A percentile compares a stretch with the other conserved stretches of the same genome.
Evolutionary conservation across 2,113 vertebrate genomes (phyloP).

Genomic region (Bungarus multicinctus): DNA sequence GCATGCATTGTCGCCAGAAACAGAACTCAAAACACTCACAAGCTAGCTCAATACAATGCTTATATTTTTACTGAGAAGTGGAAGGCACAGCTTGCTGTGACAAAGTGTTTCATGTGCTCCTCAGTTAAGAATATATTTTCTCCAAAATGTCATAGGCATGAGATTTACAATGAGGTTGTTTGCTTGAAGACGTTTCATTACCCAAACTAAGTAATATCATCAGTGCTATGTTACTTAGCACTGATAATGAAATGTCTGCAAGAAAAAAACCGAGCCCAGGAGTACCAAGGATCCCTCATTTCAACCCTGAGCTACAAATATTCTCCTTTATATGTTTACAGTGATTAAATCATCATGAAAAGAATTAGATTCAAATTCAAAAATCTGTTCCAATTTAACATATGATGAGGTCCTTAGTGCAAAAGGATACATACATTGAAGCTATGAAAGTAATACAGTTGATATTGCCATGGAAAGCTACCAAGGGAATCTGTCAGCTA

Average conservation of each 20-base stretch:
- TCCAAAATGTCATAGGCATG: not conserved
- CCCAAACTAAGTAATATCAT: not conserved
- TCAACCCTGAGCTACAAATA: not conserved
- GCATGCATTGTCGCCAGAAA: accelerated
- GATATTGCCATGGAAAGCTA: not conserved
- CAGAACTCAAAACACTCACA: not conserved
- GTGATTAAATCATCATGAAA: not conserved
- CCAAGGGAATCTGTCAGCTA: not conserved
- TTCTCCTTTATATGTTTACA: no score
- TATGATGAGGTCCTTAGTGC: not conserved
- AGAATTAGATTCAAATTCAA: not conserved
- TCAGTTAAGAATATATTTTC: not conserved
- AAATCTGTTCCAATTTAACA: not conserved
- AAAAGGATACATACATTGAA: not conserved
- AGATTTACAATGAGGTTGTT: not conserved
- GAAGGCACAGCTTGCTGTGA: not conserved
- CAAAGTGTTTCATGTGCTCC: not conserved
- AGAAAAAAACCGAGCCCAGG: not conserved
- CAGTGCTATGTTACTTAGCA: not conserved
- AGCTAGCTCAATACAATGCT: not conserved
- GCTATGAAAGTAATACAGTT: not conserved
- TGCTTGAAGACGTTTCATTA: not conserved
- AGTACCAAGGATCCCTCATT: not conserved
- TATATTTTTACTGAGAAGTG: not conserved
- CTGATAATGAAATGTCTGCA: not conserved